A percentile compares a stretch with the other conserved stretches of the same genome.
Conservation (phyloP, 64 coral and sea anemone species). For the Montipora efflorescens region DNA sequence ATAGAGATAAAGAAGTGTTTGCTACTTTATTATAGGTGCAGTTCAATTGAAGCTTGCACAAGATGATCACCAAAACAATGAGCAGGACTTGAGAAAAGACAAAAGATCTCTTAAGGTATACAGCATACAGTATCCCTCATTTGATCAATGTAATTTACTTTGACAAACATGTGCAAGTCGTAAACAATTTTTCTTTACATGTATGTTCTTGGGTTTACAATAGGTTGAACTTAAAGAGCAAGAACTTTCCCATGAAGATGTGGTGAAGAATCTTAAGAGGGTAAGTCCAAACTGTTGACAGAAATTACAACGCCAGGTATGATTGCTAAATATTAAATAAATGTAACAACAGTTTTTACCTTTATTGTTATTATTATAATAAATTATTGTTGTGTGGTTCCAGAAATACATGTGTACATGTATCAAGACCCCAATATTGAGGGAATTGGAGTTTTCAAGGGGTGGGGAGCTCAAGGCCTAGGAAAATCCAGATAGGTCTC, state of each 20-base stretch:
- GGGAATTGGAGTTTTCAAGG: too few species aligned
- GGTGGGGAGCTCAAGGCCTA: too few species aligned
- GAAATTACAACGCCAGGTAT: background rate
- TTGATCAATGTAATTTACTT: too few species aligned
- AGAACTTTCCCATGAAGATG: slow-evolving; percentile 99
- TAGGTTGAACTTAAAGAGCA: slow-evolving; percentile 99
- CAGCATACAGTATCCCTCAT: background rate
- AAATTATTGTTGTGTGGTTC: too few species aligned
- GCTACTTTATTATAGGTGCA: slow-evolving; percentile 62
- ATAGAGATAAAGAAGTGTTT: background rate
- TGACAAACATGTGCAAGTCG: background rate
- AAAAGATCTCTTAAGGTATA: slow-evolving; percentile 90
- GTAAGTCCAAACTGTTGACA: slow-evolving; percentile 31
- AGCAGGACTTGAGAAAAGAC: slow-evolving; percentile 96
- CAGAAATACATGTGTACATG: too few species aligned
- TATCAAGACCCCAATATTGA: too few species aligned
- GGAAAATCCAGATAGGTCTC: too few species aligned
- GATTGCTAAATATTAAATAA: too few species aligned
- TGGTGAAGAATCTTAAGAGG: slow-evolving; percentile 96
- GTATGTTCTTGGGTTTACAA: background rate
- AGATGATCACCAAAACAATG: slow-evolving; percentile 93
- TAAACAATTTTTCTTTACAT: background rate
- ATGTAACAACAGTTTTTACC: too few species aligned
- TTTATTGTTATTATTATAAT: too few species aligned
- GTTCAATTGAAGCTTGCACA: slow-evolving; percentile 95